A percentile compares a stretch with the other conserved stretches of the same genome.
phyloP scores from a whole-genome alignment of 2,113 vertebrate species.

The Speoplatyrhinus poulsoni region DNA sequence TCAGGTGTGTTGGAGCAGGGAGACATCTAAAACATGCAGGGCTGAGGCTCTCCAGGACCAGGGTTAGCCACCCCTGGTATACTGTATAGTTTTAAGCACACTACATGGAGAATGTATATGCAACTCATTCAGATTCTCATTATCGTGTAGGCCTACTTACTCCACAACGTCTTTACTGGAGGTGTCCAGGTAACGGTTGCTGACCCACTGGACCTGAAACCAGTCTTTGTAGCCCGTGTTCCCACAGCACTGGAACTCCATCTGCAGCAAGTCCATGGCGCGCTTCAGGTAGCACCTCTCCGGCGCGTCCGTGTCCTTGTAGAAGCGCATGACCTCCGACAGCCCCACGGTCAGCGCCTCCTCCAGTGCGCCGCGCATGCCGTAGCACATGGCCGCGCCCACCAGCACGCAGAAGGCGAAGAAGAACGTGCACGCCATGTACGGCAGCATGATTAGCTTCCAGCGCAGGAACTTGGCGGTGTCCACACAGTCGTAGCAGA shows the following conservation, averaged over 20 bases:
- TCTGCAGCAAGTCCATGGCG: constrained; percentile 84
- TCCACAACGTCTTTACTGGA: constrained; percentile 81
- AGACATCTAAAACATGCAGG: too few species aligned
- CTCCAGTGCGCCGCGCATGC: constrained; percentile 82
- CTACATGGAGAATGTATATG: not conserved
- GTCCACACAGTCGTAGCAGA: constrained; percentile 87
- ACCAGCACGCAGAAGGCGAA: constrained; percentile 86
- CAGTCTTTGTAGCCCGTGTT: constrained; percentile 86
- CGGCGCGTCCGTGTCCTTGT: constrained; percentile 87
- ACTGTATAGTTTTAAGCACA: too few species aligned
- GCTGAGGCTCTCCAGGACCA: too few species aligned
- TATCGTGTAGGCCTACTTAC: constrained; percentile 74
- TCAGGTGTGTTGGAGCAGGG: too few species aligned
- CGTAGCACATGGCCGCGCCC: constrained; percentile 86
- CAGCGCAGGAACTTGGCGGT: constrained; percentile 82
- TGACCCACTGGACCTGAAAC: constrained; percentile 90
- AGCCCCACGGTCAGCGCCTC: constrained; percentile 81
- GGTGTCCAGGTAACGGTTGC: constrained; percentile 85
- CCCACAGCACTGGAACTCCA: constrained; percentile 85
- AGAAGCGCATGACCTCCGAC: constrained; percentile 81
- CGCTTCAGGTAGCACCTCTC: constrained; percentile 87
- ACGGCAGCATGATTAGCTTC: constrained; percentile 87
- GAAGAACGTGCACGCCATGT: constrained; percentile 85
- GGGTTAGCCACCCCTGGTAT: too few species aligned
- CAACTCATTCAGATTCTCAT: not conserved